A percentile compares a stretch with the other conserved stretches of the same genome.
These are phyloP conservation scores for Esox masquinongy DNA, from an alignment of 2,797 vertebrate species.

Conservation along the genomic window DNA sequence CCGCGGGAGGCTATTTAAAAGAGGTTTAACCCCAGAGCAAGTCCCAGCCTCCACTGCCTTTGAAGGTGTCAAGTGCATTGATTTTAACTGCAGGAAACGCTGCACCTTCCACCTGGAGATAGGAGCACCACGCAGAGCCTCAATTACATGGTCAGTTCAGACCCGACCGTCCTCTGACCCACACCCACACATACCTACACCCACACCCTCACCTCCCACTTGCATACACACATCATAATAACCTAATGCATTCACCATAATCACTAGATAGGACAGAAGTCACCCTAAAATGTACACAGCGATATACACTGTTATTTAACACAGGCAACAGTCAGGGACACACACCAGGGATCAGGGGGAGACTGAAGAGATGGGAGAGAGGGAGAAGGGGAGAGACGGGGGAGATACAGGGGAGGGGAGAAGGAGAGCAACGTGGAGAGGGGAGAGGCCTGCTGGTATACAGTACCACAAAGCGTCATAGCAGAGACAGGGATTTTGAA, in stretches of 20 bases:
- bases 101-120: constrained; percentile 82
- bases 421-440: constrained; percentile 34
- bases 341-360: constrained; percentile 4
- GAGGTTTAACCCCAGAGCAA: constrained; percentile 92
- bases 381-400: constrained; percentile 37
- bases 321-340: not conserved
- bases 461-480: constrained; percentile 56
- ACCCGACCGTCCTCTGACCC: constrained; percentile 56
- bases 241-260: constrained; percentile 14
- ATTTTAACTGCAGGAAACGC: constrained; percentile 87
- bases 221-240: constrained; percentile 15
- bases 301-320: not conserved
- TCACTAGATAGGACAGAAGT: constrained; percentile 25
- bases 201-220: not conserved
- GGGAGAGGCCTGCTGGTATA: constrained; percentile 67
- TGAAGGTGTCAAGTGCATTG: constrained; percentile 91
- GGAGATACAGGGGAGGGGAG: constrained; percentile 14
- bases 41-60: constrained; percentile 81
- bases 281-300: not conserved
- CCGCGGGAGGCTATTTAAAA: constrained; percentile 88
- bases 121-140: constrained; percentile 67
- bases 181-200: constrained; percentile 3
- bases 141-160: constrained; percentile 72
- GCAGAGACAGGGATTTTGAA: constrained; percentile 69
- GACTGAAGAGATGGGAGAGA: constrained; percentile 46